Conservation (phyloP, 2,888 invertebrate genomes). For the Orthonychiurus folsomi region DNA sequence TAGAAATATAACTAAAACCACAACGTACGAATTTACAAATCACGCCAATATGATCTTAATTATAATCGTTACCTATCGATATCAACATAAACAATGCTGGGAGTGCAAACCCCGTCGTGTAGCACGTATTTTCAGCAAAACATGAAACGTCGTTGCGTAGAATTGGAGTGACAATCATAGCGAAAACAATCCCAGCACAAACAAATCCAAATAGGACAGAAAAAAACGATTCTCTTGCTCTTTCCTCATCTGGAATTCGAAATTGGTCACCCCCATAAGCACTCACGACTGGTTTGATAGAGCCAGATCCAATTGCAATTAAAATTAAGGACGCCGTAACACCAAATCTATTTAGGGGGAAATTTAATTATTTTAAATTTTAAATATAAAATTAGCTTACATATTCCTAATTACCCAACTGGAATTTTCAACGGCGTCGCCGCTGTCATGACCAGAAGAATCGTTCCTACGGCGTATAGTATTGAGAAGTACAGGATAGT, state of each 20-base stretch:
- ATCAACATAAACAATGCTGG: conserved; percentile 77
- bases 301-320: conserved; percentile 47
- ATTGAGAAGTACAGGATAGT: conserved; percentile 84
- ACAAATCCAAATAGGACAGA: conserved; percentile 65
- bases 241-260: conserved; percentile 54
- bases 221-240: conserved; percentile 61
- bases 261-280: conserved; percentile 78
- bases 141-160: conserved; percentile 69
- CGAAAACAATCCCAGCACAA: conserved; percentile 73
- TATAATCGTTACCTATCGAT: conserved; percentile 57
- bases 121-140: conserved; percentile 67
- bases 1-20: conserved; percentile 45
- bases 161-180: conserved; percentile 78
- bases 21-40: conserved; percentile 1
- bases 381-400: too few relatives aligned
- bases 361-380: too few relatives aligned
- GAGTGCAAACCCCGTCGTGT: conserved; percentile 77
- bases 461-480: conserved; percentile 74
- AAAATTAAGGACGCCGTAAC: background rate
- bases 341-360: conserved; percentile 25
- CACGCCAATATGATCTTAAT: background rate
- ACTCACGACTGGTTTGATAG: conserved; percentile 73
- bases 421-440: conserved; percentile 23
- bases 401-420: too few relatives aligned
- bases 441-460: conserved; percentile 62